A percentile compares a stretch with the other conserved stretches of the same genome.
Conservation (phyloP, 2,113 vertebrate genomes). For the Misgurnus mizolepis region DNA sequence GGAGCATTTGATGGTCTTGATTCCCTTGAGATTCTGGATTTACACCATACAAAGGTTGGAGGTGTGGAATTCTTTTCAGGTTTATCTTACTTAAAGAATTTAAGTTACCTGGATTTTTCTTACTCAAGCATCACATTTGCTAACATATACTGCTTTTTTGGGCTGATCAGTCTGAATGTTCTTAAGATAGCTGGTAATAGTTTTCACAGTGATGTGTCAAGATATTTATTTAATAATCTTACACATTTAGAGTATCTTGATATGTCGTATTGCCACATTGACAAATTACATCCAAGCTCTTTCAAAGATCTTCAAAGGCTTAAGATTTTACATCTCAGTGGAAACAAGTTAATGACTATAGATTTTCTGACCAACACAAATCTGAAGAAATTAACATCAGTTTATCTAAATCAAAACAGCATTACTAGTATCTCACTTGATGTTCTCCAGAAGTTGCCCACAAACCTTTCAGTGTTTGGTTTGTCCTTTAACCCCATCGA, state of each 20-base stretch:
- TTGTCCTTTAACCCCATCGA: constrained; percentile 52
- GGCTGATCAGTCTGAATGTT: constrained; percentile 66
- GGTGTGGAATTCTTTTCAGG: constrained; percentile 55
- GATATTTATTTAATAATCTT: constrained; percentile 65
- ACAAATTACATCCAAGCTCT: constrained; percentile 55
- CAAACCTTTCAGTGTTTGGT: constrained; percentile 41
- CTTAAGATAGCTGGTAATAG: constrained; percentile 77
- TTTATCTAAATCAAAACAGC: constrained; percentile 74
- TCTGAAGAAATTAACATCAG: constrained; percentile 58
- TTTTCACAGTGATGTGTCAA: constrained; percentile 65
- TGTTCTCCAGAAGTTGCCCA: constrained; percentile 61
- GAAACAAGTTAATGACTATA: constrained; percentile 71
- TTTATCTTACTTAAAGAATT: constrained; percentile 67
- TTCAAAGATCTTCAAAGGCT: constrained; percentile 68
- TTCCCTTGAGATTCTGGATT: constrained; percentile 68
- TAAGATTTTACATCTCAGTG: constrained; percentile 69
- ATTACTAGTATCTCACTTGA: constrained; percentile 55
- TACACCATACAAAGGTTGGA: constrained; percentile 63
- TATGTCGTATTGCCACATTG: constrained; percentile 72
- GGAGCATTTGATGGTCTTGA: constrained; percentile 60
- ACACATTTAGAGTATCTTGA: constrained; percentile 70
- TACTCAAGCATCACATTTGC: constrained; percentile 62
- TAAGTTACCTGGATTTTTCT: constrained; percentile 78
- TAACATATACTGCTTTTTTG: constrained; percentile 66
- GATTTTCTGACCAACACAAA: constrained; percentile 49